These are phyloP conservation scores for Hypena proboscidalis DNA, from an alignment of 2,888 invertebrate species.

Conservation along the genomic window DNA sequence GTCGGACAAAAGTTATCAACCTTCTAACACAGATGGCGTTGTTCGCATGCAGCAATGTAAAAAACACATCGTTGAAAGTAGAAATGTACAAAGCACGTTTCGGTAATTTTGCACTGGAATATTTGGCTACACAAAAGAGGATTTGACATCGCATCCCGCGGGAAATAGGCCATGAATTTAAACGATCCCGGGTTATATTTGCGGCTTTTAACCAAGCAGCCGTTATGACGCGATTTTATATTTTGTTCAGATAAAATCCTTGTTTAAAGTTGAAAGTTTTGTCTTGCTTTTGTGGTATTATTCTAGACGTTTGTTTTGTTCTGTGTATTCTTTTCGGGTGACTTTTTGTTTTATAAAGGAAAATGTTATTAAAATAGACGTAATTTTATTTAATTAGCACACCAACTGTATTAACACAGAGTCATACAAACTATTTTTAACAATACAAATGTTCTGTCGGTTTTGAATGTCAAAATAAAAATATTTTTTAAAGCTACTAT, in stretches of 20 bases:
- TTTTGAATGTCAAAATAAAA: too few relatives aligned
- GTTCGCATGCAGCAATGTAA: neutral
- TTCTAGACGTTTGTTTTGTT: neutral
- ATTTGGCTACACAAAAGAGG: slow-evolving; percentile 28
- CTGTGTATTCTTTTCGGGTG: too few relatives aligned
- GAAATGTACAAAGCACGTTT: slow-evolving; percentile 14
- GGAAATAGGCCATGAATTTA: slow-evolving; percentile 41
- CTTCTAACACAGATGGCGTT: slow-evolving; percentile 24
- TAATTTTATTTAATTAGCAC: too few relatives aligned
- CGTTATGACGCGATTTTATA: slow-evolving; percentile 16
- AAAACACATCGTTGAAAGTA: neutral
- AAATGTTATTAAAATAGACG: too few relatives aligned
- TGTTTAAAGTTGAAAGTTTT: slow-evolving; percentile 17
- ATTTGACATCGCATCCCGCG: slow-evolving; percentile 30
- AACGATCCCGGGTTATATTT: slow-evolving; percentile 32
- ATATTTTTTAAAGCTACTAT: too few relatives aligned
- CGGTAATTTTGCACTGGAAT: slow-evolving; percentile 27
- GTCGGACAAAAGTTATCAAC: neutral
- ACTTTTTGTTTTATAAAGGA: too few relatives aligned
- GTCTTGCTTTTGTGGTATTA: slow-evolving; percentile 5
- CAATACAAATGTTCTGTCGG: too few relatives aligned
- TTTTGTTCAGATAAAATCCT: slow-evolving; percentile 30
- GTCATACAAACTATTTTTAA: too few relatives aligned
- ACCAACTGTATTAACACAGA: too few relatives aligned
- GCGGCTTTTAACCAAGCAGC: slow-evolving; percentile 13